Conservation (phyloP, 1,140 invertebrate genomes). For the Anoplophora glabripennis region DNA sequence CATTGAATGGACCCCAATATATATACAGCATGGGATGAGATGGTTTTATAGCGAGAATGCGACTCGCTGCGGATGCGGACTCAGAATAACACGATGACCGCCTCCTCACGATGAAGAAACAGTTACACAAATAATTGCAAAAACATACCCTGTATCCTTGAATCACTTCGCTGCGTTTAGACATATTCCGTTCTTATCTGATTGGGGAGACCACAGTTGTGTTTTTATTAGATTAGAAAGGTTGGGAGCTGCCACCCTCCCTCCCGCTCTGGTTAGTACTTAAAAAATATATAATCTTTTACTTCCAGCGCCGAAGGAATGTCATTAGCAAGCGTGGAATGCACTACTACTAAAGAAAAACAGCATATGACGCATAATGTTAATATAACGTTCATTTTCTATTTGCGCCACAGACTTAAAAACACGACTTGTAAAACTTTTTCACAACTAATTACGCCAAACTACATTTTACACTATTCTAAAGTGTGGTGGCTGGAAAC, state of each 20-base stretch:
- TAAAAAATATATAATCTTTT: slow-evolving; percentile 27
- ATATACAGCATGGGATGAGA: slow-evolving; percentile 39
- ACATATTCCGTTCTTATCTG: slow-evolving; percentile 50
- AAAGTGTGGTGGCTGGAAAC: too few species aligned
- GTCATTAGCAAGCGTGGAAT: slow-evolving; percentile 42
- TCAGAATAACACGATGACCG: slow-evolving; percentile 37
- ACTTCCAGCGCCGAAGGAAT: slow-evolving; percentile 40
- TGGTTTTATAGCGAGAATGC: slow-evolving; percentile 23
- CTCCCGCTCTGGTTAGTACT: slow-evolving; percentile 28
- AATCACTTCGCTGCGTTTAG: slow-evolving; percentile 61
- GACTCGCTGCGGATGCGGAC: slow-evolving; percentile 27
- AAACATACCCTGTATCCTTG: slow-evolving; percentile 70
- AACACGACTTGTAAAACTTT: too few species aligned
- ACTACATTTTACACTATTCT: too few species aligned
- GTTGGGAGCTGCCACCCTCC: slow-evolving; percentile 27
- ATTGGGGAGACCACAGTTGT: slow-evolving; percentile 40
- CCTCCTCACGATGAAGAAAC: slow-evolving; percentile 53
- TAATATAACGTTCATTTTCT: slow-evolving; percentile 16
- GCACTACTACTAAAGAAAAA: slow-evolving; percentile 37
- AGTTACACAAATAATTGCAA: slow-evolving; percentile 68
- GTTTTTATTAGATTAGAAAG: slow-evolving; percentile 24
- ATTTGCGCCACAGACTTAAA: too few species aligned
- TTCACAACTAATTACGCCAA: too few species aligned
- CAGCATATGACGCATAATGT: slow-evolving; percentile 1
- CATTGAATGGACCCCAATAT: slow-evolving; percentile 40